Base-by-base conservation (phyloP, 1,140 invertebrate species). In the Gerris buenoi region DNA sequence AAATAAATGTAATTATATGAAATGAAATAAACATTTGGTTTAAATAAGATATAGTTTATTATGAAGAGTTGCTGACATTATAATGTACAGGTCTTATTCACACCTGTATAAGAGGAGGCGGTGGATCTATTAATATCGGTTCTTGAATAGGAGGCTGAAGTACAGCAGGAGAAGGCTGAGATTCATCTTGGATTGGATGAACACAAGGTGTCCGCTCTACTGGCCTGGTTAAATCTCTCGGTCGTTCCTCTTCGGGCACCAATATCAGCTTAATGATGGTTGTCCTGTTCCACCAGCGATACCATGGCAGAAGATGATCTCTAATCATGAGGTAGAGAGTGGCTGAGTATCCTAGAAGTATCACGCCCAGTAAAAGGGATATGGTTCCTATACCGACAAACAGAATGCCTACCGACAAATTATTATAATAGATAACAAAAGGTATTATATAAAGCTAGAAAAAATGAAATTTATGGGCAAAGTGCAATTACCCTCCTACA, bases 321-420 rank as follows among this genome's bases (percentile, higher is more conserved):
- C 77, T 79, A 10, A 78, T 70, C 46, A 83, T 72, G 29, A 81
- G 71, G 70, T 81, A 83, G 25, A 82, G 72, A 2, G 80, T 80
- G 1, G 77, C 73, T 10, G 78, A 22, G 70, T 83, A 83, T n/a
- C 80, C 82, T 23, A 79, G 63, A 27, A 81, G 66, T 25, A 83
- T 76, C 56, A 82, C 73, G 1, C 70, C 69, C n/a, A 83, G 71
- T 67, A 83, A 81, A 46, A 79, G 73, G 22, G 71, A 72, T 64
- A 83, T 76, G 3, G 73, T 73, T 23, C 65, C 65, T 26, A 64
- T n/a, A n/a, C n/a, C n/a, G n/a, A n/a, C n/a, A n/a, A n/a, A n/a
- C 25, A 13, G 62, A 2, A n/a, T n/a, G n/a, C n/a, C n/a, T n/a
- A n/a, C n/a, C n/a, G n/a, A n/a, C n/a, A n/a, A n/a, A n/a, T n/a